Conservation (phyloP, 2,113 vertebrate species). For the Sprattus sprattus region DNA sequence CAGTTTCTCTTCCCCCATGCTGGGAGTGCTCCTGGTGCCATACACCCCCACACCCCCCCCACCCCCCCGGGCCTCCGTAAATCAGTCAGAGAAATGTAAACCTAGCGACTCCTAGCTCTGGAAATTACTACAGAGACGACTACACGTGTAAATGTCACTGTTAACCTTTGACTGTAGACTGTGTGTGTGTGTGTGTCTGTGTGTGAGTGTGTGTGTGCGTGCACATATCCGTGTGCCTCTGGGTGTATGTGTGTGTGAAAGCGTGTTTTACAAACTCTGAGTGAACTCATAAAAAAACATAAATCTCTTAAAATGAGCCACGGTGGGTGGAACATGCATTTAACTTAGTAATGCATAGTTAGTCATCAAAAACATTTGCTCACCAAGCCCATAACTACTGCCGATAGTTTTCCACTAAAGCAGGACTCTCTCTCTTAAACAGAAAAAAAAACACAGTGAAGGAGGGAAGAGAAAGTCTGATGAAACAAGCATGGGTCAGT, state of each 20-base stretch:
- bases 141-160: constrained; percentile 57
- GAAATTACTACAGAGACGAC: constrained; percentile 50
- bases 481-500: background rate
- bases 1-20: constrained; percentile 20
- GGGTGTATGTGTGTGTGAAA: constrained; percentile 28
- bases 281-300: background rate
- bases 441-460: background rate
- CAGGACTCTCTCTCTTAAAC: background rate
- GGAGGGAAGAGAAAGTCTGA: background rate
- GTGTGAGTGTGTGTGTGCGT: background rate
- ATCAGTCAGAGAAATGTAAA: constrained; percentile 62
- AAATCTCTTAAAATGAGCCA: constrained; percentile 2
- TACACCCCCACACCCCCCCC: too few relatives aligned
- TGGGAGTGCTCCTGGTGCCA: constrained; percentile 64
- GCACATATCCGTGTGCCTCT: constrained; percentile 31
- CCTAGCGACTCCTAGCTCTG: constrained; percentile 54
- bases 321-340: background rate
- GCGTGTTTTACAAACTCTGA: constrained; percentile 4
- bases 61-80: constrained; percentile 59
- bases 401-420: background rate
- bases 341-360: constrained; percentile 10
- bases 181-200: background rate
- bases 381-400: background rate
- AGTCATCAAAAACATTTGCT: constrained; percentile 10
- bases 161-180: constrained; percentile 43